phyloP scores from a whole-genome alignment of 2,797 vertebrate species.

The Poecilia gillii region DNA sequence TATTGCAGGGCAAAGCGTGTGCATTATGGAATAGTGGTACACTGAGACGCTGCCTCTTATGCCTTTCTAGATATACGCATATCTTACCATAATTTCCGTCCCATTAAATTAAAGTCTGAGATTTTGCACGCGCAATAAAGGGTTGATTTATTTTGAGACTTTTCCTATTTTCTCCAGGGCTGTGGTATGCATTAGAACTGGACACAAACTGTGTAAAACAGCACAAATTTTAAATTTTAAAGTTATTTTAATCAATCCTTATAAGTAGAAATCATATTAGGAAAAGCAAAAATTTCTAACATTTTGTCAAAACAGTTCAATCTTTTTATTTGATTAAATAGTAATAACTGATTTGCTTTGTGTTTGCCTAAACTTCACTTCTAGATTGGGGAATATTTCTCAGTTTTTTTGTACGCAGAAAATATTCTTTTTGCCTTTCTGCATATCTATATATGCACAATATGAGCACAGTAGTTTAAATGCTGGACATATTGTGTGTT shows the following conservation, averaged over 20 bases:
- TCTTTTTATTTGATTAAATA: not conserved
- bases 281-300: not conserved
- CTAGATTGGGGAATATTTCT: not conserved
- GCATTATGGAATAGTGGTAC: not conserved
- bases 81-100: not conserved
- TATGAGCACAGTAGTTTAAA: too few species aligned
- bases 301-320: not conserved
- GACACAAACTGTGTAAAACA: not conserved
- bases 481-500: too few species aligned
- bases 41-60: not conserved
- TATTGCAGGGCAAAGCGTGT: slow-evolving; percentile 8
- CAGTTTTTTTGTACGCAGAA: not conserved
- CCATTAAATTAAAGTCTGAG: not conserved
- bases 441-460: not conserved
- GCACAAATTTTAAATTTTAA: too few species aligned
- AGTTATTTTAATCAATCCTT: not conserved
- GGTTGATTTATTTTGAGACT: not conserved
- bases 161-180: not conserved
- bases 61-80: not conserved
- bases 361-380: not conserved
- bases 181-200: not conserved
- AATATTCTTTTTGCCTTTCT: not conserved
- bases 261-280: not conserved
- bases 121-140: not conserved
- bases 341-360: not conserved